Evolutionary conservation across 2,888 invertebrate genomes (phyloP).

Genomic region (Rotaria sp.): DNA sequence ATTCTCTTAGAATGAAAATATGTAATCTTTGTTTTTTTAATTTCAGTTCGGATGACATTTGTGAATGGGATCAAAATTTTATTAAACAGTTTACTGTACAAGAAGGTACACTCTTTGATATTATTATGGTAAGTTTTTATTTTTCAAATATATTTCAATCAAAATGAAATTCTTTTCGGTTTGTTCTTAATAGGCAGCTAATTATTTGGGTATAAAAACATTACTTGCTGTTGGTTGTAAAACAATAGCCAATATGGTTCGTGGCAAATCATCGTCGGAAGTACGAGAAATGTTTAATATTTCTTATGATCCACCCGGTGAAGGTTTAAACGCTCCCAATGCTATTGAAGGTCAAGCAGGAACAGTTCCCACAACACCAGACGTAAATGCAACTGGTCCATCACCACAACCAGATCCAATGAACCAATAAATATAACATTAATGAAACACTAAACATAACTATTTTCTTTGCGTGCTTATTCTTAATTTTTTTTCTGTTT

Average conservation of each 20-base stretch:
- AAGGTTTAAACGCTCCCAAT: neutral
- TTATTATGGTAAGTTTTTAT: neutral
- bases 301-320: slow-evolving; percentile 20
- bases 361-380: neutral
- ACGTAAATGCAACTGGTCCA: neutral
- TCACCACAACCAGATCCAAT: neutral
- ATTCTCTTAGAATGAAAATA: too few species aligned
- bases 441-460: neutral
- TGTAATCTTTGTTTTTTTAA: neutral
- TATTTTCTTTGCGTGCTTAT: neutral
- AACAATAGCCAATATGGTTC: slow-evolving; percentile 30
- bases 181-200: neutral
- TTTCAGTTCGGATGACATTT: slow-evolving; percentile 1
- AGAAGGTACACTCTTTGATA: slow-evolving; percentile 19
- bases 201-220: slow-evolving; percentile 23
- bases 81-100: slow-evolving; percentile 10
- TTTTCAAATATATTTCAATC: too few species aligned
- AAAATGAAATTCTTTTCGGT: too few species aligned
- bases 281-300: slow-evolving; percentile 20
- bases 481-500: neutral
- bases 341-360: slow-evolving; percentile 9
- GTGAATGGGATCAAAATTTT: slow-evolving; percentile 13
- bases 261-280: slow-evolving; percentile 9
- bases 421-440: neutral
- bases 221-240: slow-evolving; percentile 15